phyloP scores from a whole-genome alignment of 2,113 vertebrate genomes.

The Calyptommatus sinebrachiatus region DNA sequence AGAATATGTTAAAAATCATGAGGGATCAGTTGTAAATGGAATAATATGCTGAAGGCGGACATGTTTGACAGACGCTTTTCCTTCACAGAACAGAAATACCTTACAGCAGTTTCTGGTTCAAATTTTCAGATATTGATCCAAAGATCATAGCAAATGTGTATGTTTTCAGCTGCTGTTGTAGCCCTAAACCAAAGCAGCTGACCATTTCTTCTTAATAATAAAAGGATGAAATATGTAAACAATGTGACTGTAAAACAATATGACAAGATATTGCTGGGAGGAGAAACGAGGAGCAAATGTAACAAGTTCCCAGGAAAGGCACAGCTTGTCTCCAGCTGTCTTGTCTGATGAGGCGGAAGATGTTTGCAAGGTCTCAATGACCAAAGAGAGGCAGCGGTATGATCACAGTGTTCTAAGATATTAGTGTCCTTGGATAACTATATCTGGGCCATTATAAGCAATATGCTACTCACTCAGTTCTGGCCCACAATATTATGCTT shows the following conservation, averaged over 20 bases:
- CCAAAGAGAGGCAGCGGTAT: not conserved
- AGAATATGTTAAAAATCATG: not conserved
- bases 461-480: too few species aligned
- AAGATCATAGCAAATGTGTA: fast-evolving
- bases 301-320: not conserved
- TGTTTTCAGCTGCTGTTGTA: constrained; percentile 7
- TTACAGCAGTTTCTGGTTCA: not conserved
- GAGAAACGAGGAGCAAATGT: constrained; percentile 20
- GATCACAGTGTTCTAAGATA: not conserved
- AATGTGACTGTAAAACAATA: not conserved
- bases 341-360: not conserved
- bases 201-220: too few species aligned
- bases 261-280: fast-evolving
- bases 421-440: not conserved
- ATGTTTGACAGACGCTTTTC: not conserved
- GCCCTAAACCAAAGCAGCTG: constrained; percentile 19
- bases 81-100: not conserved
- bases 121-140: not conserved
- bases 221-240: constrained; percentile 11
- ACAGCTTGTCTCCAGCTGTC: not conserved
- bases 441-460: fast-evolving
- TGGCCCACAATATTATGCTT: too few species aligned
- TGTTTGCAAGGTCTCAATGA: not conserved
- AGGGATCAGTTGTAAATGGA: too few species aligned
- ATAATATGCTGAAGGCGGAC: not conserved